Evolutionary conservation across 2,888 invertebrate genomes (phyloP), one percentile per base, ranked within the genome.

Genomic region (Drosophila glabriapex): DNA sequence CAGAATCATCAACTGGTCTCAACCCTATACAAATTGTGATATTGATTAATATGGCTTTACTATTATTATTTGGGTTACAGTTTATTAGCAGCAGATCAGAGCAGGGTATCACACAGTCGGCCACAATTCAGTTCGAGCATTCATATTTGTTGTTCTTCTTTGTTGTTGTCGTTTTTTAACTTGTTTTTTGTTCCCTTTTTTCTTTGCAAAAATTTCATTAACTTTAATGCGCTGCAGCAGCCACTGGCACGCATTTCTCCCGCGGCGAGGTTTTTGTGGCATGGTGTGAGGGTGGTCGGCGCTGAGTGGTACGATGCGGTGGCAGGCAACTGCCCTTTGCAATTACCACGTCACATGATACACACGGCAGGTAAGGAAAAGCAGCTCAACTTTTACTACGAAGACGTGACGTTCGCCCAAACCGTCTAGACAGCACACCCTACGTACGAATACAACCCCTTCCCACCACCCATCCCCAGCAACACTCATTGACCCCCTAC

Each of bases 181-280:
- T 49, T 67, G 56, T 58, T 56, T 7, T 35, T 35, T 53, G 31
- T 25, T 64, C 63, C 68, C 64, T 65, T 73, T 71, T 46, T 68
- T 64, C 68, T 68, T 67, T 71, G 60, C 33, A 55, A 82, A 79
- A 85, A 86, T 83, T 83, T 81, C 89, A 89, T 85, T 83, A 84
- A 86, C 72, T 79, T 84, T 84, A 79, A 89, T 84, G 76, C 77
- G 73, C 58, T 73, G 76, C 70, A 68, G 64, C 67, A 55, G 69
- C 67, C 64, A 43, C 60, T 54, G 59, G 39, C 53, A 70, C 53
- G 39, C 52, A 59, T 28, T n/a, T 14, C 39, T n/a, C 39, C 53
- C 52, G 50, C 10, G 69, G 22, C n/a, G 43, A n/a, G 16, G 12
- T 37, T 28, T 10, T 19, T 50, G 52, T 46, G 14, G 28, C 35